These are phyloP conservation scores for Antrozous pallidus DNA, from an alignment of 2,797 vertebrate genomes.

Conservation along the genomic window DNA sequence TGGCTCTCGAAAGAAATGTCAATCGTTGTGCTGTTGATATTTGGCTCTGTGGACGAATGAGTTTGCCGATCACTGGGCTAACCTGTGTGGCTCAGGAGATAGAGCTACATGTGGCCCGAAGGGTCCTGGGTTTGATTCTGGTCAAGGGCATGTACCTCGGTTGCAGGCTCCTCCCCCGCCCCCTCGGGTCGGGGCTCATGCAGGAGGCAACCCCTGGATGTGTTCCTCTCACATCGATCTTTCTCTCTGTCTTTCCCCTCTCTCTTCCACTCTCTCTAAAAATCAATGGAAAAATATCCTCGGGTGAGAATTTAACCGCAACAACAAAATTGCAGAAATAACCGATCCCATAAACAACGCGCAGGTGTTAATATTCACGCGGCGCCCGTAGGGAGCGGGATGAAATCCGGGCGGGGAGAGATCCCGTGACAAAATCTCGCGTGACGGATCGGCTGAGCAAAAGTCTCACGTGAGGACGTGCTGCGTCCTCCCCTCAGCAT, in stretches of 20 bases:
- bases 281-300: neutral
- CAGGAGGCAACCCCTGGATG: no score
- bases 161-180: neutral
- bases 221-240: neutral
- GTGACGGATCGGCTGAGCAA: rapidly evolving
- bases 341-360: neutral
- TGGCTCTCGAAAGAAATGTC: no score
- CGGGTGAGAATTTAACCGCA: neutral
- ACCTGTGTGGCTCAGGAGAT: neutral
- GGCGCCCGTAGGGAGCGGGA: rapidly evolving
- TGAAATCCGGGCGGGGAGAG: neutral
- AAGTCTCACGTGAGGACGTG: neutral
- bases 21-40: no score
- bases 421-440: no score
- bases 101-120: rapidly evolving
- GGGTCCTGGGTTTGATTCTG: neutral
- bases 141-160: neutral
- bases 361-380: rapidly evolving
- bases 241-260: neutral
- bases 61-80: no score
- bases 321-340: neutral
- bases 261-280: neutral
- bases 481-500: no score
- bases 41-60: no score
- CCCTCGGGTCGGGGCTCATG: no score